These are phyloP conservation scores for Physella acuta DNA, from an alignment of 1,140 invertebrate genomes.

Conservation along the genomic window DNA sequence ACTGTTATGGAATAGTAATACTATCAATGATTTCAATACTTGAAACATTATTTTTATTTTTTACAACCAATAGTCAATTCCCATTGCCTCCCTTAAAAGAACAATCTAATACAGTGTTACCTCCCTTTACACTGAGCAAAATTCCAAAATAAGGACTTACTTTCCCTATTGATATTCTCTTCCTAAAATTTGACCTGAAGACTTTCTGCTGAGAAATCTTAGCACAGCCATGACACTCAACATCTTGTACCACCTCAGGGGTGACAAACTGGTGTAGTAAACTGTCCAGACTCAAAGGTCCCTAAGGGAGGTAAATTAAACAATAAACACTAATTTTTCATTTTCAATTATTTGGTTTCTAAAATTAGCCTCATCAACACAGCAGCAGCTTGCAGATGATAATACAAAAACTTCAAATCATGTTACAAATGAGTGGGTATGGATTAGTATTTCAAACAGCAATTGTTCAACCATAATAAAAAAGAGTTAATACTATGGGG, in stretches of 20 bases:
- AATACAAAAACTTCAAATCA: too few relatives aligned
- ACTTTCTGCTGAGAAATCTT: conserved; percentile 28
- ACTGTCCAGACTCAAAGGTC: conserved; percentile 66
- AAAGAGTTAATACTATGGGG: too few relatives aligned
- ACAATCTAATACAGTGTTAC: not conserved
- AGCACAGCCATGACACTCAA: conserved; percentile 79
- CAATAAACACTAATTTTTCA: too few relatives aligned
- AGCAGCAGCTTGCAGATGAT: too few relatives aligned
- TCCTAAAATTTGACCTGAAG: conserved; percentile 54
- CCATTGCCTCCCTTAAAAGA: not conserved
- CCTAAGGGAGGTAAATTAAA: conserved; percentile 31
- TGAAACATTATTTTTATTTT: too few relatives aligned
- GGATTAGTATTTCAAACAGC: too few relatives aligned
- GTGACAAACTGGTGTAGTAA: conserved; percentile 80
- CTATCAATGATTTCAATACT: too few relatives aligned
- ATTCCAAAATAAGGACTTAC: conserved; percentile 57
- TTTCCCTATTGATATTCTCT: conserved; percentile 85
- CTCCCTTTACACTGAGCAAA: not conserved
- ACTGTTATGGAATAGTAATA: not conserved
- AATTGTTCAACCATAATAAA: too few relatives aligned
- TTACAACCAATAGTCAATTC: not conserved
- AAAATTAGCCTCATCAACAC: too few relatives aligned
- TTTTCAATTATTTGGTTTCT: too few relatives aligned
- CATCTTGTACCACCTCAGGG: conserved; percentile 79
- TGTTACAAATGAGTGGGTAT: too few relatives aligned